Evolutionary conservation across 1,140 invertebrate species (phyloP), one percentile per base, ranked within the genome.

Genomic region (Sesamia nonagrioides): DNA sequence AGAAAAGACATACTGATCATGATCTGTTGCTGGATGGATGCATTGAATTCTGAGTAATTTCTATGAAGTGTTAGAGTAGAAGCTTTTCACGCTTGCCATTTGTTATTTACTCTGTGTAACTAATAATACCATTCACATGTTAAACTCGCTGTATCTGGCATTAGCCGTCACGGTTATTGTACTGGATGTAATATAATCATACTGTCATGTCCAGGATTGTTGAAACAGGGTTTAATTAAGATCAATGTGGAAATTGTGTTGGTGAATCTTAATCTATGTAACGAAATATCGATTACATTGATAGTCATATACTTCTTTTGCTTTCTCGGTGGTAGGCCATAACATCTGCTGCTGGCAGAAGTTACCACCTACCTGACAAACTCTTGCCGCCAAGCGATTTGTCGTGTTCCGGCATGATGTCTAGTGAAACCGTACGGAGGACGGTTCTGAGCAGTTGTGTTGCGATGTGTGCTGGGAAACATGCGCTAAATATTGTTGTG

Each of bases 81-180:
- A 9, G 15, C 27, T 8, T 27, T 68, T 15, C 9, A 6, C 63
- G 35, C 33, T 40, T 17, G 40, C 63, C 42, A 68, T 68, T 68
- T 48, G 40, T 45, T 66, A 21, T 45, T n/a, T 27, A 42, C 17
- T 66, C 61, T 9, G 63, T 68, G 63, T 48, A 11, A 68, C 63
- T 60, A 60, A 60, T 75, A 61, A 56, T 61, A 17, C 58, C 27
- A 75, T 75, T 75, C 54, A 61, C 40, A 75, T 75, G 72, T 21
- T 75, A 73, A 61, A 60, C 56, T 61, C 56, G 72, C 56, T 75
- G 42, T 60, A 75, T 73, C 52, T 75, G 72, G 40, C 72, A 75
- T 7, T 18, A 61, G 35, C 37, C 72, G 40, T 45, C 9, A 75
- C 61, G 56, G 37, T 74, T 58, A 75, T 68, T 68, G 63, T 68